These are phyloP conservation scores for Triplophysa bombifrons DNA, from an alignment of 2,797 vertebrate genomes.

Conservation along the genomic window DNA sequence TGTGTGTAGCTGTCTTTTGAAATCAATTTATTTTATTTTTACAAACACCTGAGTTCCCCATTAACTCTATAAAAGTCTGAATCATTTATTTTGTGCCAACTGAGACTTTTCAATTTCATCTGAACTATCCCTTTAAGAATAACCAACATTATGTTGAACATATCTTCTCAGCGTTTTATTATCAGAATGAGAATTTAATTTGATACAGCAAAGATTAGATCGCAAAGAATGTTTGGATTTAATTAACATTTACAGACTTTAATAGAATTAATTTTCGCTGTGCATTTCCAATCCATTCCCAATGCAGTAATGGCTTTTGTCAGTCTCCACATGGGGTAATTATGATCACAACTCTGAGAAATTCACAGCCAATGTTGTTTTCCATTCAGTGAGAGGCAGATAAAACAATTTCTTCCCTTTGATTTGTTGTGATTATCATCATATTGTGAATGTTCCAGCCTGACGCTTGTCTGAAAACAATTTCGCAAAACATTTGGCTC, in stretches of 20 bases:
- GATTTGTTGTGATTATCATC: slow-evolving; percentile 35
- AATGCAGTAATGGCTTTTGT: slow-evolving; percentile 35
- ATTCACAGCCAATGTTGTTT: slow-evolving; percentile 21
- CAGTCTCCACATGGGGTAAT: slow-evolving; percentile 35
- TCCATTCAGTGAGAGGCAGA: slow-evolving; percentile 26
- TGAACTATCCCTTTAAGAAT: not conserved
- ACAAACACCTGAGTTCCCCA: not conserved
- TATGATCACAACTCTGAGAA: slow-evolving; percentile 10
- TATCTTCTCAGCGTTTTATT: slow-evolving; percentile 5
- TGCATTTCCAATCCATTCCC: slow-evolving; percentile 32
- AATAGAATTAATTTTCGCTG: slow-evolving; percentile 41
- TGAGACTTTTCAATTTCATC: not conserved
- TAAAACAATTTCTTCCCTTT: slow-evolving; percentile 17
- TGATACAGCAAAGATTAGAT: slow-evolving; percentile 40
- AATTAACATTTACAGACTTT: slow-evolving; percentile 44
- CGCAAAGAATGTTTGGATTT: slow-evolving; percentile 44
- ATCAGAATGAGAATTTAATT: slow-evolving; percentile 37
- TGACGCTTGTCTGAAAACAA: slow-evolving; percentile 24
- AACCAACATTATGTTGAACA: slow-evolving; percentile 8
- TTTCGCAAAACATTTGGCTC: slow-evolving; percentile 1
- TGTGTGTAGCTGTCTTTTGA: not conserved
- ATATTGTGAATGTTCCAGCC: slow-evolving; percentile 34
- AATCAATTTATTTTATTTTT: not conserved
- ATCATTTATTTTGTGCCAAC: too few species aligned
- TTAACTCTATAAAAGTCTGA: too few species aligned